These are phyloP conservation scores for Gobio occitaniae DNA, from an alignment of 2,797 vertebrate genomes.

Conservation along the genomic window DNA sequence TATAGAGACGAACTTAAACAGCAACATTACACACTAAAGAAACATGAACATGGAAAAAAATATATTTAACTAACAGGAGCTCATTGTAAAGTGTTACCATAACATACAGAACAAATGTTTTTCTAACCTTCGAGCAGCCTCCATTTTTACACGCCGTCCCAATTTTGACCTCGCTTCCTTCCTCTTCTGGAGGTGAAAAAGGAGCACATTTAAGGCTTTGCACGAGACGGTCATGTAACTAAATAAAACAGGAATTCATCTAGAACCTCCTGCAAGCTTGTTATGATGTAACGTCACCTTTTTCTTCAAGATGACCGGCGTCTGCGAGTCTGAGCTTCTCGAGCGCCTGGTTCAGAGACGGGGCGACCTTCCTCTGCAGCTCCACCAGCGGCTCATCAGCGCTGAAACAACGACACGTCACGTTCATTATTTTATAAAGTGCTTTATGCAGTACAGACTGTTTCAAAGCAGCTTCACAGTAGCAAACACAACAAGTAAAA, in stretches of 20 bases:
- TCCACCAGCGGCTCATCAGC: slow-evolving; percentile 82
- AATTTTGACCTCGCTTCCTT: slow-evolving; percentile 82
- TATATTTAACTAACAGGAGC: neutral
- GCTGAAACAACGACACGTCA: slow-evolving; percentile 67
- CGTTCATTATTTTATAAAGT: slow-evolving; percentile 69
- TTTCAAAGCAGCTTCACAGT: neutral
- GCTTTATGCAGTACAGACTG: neutral
- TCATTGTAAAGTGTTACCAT: neutral
- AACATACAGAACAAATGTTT: neutral
- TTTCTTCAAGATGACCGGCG: slow-evolving; percentile 71
- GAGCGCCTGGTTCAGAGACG: slow-evolving; percentile 83
- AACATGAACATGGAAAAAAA: too few species aligned
- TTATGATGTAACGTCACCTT: slow-evolving; percentile 69
- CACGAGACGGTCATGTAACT: neutral
- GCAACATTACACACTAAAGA: too few species aligned
- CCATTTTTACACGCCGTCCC: slow-evolving; percentile 85
- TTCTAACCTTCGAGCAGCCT: slow-evolving; percentile 80
- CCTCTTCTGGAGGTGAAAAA: slow-evolving; percentile 74
- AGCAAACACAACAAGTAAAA: too few species aligned
- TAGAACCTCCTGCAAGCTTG: neutral
- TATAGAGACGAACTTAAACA: too few species aligned
- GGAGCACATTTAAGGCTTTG: neutral
- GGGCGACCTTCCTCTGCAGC: slow-evolving; percentile 82
- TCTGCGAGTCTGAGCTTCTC: slow-evolving; percentile 82
- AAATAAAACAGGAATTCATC: neutral